phyloP scores from a whole-genome alignment of 2,113 vertebrate genomes.

The Drymodes brunneopygia region DNA sequence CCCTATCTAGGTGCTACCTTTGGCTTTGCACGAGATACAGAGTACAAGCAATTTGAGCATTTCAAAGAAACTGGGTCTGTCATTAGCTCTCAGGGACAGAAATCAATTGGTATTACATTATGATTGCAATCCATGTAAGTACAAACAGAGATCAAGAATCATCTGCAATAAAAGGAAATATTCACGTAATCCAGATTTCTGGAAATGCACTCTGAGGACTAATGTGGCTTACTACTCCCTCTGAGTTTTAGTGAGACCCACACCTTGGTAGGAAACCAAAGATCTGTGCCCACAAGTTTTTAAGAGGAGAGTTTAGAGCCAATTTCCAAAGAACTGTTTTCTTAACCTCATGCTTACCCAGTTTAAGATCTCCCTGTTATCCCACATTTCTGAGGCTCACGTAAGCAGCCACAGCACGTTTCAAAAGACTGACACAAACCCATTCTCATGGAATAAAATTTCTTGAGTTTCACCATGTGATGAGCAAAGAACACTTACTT shows the following conservation, averaged over 20 bases:
- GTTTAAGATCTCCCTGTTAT: not conserved
- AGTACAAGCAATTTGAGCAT: not conserved
- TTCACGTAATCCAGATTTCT: slow-evolving; percentile 3
- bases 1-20: not conserved
- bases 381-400: not conserved
- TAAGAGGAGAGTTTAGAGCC: not conserved
- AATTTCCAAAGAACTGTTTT: not conserved
- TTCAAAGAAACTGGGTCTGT: slow-evolving; percentile 32
- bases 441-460: not conserved
- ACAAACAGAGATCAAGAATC: slow-evolving; percentile 19
- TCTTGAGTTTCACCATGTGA: not conserved
- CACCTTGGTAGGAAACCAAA: not conserved
- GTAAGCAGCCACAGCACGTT: accelerated
- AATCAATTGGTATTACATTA: slow-evolving; percentile 6
- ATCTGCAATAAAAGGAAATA: slow-evolving; percentile 6
- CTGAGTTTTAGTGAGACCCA: not conserved
- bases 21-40: not conserved
- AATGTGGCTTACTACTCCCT: not conserved
- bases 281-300: not conserved
- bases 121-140: not conserved
- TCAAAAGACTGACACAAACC: not conserved
- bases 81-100: slow-evolving; percentile 39
- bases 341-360: not conserved
- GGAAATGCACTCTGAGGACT: slow-evolving; percentile 1
- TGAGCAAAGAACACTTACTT: not conserved